phyloP scores from a whole-genome alignment of 2,113 vertebrate species.

The Boleophthalmus pectinirostris region DNA sequence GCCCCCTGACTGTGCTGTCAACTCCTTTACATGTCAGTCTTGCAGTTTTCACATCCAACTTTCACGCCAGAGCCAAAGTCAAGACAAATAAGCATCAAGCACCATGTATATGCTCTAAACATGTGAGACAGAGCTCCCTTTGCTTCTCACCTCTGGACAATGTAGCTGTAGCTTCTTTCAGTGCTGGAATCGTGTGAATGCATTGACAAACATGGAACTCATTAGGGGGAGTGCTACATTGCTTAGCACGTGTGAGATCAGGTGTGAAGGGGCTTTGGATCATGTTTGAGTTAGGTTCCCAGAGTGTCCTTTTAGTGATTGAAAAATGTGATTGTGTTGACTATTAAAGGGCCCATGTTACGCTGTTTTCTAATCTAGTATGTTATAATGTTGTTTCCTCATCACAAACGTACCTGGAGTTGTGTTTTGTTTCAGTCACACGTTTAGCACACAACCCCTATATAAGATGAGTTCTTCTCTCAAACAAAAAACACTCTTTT shows the following conservation, averaged over 20 bases:
- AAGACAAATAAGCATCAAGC: neutral
- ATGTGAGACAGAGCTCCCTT: neutral
- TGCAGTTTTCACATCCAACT: slow-evolving; percentile 9
- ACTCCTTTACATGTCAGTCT: neutral
- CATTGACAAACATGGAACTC: slow-evolving; percentile 41
- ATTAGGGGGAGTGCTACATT: slow-evolving; percentile 50
- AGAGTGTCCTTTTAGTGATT: neutral
- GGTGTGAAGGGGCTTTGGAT: slow-evolving; percentile 11
- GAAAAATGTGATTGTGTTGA: neutral
- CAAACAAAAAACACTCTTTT: too few species aligned
- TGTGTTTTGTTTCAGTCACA: too few species aligned
- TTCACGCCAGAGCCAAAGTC: neutral
- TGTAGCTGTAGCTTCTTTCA: slow-evolving; percentile 3
- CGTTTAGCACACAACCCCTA: too few species aligned
- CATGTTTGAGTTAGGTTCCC: slow-evolving; percentile 3
- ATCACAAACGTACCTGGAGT: too few species aligned
- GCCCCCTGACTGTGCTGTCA: slow-evolving; percentile 25
- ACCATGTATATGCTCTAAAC: neutral
- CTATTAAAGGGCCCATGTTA: too few species aligned
- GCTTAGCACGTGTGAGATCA: slow-evolving; percentile 20
- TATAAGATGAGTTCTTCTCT: too few species aligned
- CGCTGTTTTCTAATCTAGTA: too few species aligned
- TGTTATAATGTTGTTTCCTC: too few species aligned
- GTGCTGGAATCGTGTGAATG: slow-evolving; percentile 13
- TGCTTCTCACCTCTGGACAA: slow-evolving; percentile 8